Percentiles rank a stretch among this genome's conserved stretches.
phyloP scores from a whole-genome alignment of 2,888 invertebrate genomes.

The Sesia apiformis region DNA sequence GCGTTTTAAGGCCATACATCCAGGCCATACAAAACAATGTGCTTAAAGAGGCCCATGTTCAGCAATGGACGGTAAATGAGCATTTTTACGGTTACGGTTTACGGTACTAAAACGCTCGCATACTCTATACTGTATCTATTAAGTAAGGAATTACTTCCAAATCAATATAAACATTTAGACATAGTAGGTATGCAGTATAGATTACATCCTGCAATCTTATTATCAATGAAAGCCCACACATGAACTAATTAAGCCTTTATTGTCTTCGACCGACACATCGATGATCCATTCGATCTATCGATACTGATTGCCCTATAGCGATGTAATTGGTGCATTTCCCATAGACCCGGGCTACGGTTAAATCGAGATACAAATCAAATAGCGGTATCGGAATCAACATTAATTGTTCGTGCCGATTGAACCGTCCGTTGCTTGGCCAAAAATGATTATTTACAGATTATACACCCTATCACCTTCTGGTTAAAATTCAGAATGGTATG shows the following conservation, averaged over 20 bases:
- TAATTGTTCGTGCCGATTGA: constrained; percentile 52
- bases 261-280: constrained; percentile 24
- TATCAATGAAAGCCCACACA: constrained; percentile 13
- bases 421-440: constrained; percentile 12
- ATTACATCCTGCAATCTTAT: background rate
- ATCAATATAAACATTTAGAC: too few species aligned
- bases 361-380: constrained; percentile 47
- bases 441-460: background rate
- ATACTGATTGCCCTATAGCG: constrained; percentile 28
- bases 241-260: constrained; percentile 33
- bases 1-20: too few species aligned
- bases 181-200: too few species aligned
- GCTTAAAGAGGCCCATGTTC: too few species aligned
- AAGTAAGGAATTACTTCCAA: too few species aligned
- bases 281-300: constrained; percentile 16
- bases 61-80: too few species aligned
- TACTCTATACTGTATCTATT: too few species aligned
- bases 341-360: constrained; percentile 38
- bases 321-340: constrained; percentile 55
- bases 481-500: background rate
- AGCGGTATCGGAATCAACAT: constrained; percentile 58
- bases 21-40: too few species aligned
- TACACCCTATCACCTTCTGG: background rate
- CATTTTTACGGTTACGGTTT: too few species aligned
- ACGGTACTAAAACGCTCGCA: too few species aligned